These are phyloP conservation scores for Monopis laevigella DNA, from an alignment of 2,888 invertebrate genomes.

Conservation along the genomic window DNA sequence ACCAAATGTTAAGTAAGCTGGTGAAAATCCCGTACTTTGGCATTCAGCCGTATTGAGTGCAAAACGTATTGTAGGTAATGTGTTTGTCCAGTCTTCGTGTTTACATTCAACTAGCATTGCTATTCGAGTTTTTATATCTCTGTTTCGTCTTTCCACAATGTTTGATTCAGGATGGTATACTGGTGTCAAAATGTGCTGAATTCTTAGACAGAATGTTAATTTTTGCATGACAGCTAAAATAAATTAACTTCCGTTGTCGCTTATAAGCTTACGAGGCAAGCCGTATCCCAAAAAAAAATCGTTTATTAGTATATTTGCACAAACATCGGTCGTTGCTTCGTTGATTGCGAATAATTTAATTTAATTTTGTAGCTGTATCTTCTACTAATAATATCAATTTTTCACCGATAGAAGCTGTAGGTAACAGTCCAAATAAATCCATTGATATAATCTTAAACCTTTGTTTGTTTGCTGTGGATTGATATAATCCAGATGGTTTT, in stretches of 20 bases:
- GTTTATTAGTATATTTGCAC: constrained; percentile 17
- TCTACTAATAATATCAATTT: no score
- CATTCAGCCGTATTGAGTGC: constrained; percentile 28
- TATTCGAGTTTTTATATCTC: constrained; percentile 25
- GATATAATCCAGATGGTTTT: no score
- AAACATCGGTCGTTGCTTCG: constrained; percentile 18
- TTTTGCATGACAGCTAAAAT: no score
- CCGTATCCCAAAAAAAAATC: no score
- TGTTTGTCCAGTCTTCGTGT: constrained; percentile 24
- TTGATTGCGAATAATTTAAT: constrained; percentile 22
- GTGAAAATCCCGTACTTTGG: constrained; percentile 25
- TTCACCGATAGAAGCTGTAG: no score
- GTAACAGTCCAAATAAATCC: no score
- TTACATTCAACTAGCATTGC: constrained; percentile 23
- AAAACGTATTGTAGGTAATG: constrained; percentile 27
- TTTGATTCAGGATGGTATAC: constrained; percentile 27
- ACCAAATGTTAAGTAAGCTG: no score
- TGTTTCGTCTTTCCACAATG: constrained; percentile 25
- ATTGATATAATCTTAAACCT: no score
- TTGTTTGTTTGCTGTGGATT: no score
- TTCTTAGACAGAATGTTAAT: constrained; percentile 22
- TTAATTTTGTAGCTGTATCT: constrained; percentile 20
- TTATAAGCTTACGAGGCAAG: no score
- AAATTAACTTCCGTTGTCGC: no score
- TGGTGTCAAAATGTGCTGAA: constrained; percentile 24